Evolutionary conservation across 2,888 invertebrate species (phyloP), one percentile per base, ranked within the genome.

Genomic region (Siphlonurus alternatus): DNA sequence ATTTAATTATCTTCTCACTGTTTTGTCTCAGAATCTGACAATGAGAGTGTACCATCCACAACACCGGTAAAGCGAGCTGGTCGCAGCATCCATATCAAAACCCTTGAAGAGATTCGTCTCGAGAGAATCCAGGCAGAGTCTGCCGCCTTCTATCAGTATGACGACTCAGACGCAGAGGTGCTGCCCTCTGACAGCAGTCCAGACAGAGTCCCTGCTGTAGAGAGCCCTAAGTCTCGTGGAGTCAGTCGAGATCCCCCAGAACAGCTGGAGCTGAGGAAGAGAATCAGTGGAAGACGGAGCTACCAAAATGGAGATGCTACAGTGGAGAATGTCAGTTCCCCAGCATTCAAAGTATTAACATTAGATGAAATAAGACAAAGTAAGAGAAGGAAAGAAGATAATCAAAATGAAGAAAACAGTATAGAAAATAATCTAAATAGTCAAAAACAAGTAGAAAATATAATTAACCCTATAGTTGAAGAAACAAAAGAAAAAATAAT

Each of bases 11-110:
- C n/a, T n/a, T n/a, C n/a, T n/a, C n/a, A n/a, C n/a, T n/a, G n/a
- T n/a, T n/a, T n/a, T n/a, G n/a, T 86, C 86, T 80, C 85, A 87
- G 87, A 87, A 77, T 87, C 87, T 72, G 87, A 87, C 80, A 84
- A 80, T 75, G 87, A 87, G 80, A 85, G 86, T 74, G 81, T 79
- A 69, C 82, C 84, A 24, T 81, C 84, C 51, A 77, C 78, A 65
- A 82, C 83, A 68, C 85, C 85, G 66, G 72, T 72, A 66, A 80
- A 80, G 75, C 64, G 64, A 65, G 70, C 70, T 61, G 77, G 77
- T 67, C 73, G 73, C 64, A 74, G 73, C 65, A 67, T 69, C 56
- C 75, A 77, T 67, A 76, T 81, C 67, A 85, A 86, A 77, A 83
- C 85, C 0, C 80, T 85, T 72, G 88, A 87, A 73, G 81, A 87